Base-by-base conservation (phyloP, 2,888 invertebrate species). In the Pollenia labialis region DNA sequence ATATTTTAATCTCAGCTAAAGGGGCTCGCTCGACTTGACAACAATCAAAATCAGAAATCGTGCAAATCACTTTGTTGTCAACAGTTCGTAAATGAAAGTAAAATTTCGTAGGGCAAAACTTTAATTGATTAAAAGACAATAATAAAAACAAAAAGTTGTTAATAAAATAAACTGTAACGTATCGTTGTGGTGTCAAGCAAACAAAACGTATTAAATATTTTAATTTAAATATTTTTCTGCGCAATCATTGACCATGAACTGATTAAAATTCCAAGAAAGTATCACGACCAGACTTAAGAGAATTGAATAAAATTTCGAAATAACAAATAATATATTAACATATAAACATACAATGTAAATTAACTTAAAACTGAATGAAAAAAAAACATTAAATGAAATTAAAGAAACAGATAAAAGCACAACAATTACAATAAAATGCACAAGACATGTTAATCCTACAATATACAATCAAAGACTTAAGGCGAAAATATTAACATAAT, bases 191-290 rank as follows among this genome's bases (percentile, higher is more conserved):
- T 52, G 14, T 32, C 32, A 32, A 14, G 46, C 3, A 44, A 23
- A 46, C 16, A 46, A 48, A 58, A 10, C 9, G 42, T 18, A 18
- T n/a, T 6, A 60, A 58, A 18, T 52, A 42, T 56, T 44, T 71
- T 42, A 48, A 56, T 50, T 83, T 46, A 12, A 64, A 6, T 44
- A 64, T 75, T 12, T 46, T 44, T 81, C 81, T 79, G 83, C 79
- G 64, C 66, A 83, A 83, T 56, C 52, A 42, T 72, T 88, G 89
- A 85, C 90, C 90, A 82, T 90, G 90, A 90, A 89, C 90, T 88
- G 88, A 90, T 90, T 90, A 87, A 66, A 81, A 89, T 90, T 89
- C 89, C 88, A 87, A 87, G 88, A 90, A 89, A 89, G 81, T 88
- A 68, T 87, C 86, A 89, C 77, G 75, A 87, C 81, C 79, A 76